A percentile compares a stretch with the other conserved stretches of the same genome.
phyloP scores from a whole-genome alignment of 2,113 vertebrate genomes.

The Phaethornis superciliosus region DNA sequence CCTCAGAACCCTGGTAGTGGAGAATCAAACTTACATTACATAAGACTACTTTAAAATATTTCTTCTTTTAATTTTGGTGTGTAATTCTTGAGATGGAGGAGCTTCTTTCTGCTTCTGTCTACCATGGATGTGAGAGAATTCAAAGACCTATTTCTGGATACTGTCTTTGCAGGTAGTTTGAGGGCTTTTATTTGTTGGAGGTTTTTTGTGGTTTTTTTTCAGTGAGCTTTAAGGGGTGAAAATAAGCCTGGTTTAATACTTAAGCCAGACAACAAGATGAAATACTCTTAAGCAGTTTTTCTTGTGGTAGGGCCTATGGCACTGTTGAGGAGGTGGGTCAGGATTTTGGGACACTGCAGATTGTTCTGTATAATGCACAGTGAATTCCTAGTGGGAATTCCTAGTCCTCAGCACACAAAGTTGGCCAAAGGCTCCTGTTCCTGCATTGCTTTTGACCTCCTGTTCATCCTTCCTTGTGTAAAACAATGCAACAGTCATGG shows the following conservation, averaged over 20 bases:
- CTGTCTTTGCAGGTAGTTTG: background rate
- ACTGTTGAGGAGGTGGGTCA: background rate
- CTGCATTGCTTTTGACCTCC: slow-evolving; percentile 31
- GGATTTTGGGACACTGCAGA: background rate
- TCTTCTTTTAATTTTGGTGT: background rate
- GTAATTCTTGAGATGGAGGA: background rate
- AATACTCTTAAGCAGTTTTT: background rate
- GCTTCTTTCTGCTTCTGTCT: background rate
- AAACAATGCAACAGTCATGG: slow-evolving; percentile 26
- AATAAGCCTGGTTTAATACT: slow-evolving; percentile 32
- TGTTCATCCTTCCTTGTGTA: background rate
- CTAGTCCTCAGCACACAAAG: background rate
- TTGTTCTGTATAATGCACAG: background rate
- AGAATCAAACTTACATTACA: background rate
- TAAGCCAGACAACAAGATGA: background rate
- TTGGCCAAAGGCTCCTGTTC: slow-evolving; percentile 20
- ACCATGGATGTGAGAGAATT: background rate
- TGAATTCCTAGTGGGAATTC: background rate
- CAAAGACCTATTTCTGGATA: background rate
- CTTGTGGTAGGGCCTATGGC: background rate
- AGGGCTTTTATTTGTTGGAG: too few relatives aligned
- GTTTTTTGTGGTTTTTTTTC: background rate
- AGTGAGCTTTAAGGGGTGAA: background rate
- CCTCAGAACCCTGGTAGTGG: background rate
- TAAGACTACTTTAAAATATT: background rate